Conservation (phyloP, 2,797 vertebrate genomes). For the Scolopax bukidnonensis region DNA sequence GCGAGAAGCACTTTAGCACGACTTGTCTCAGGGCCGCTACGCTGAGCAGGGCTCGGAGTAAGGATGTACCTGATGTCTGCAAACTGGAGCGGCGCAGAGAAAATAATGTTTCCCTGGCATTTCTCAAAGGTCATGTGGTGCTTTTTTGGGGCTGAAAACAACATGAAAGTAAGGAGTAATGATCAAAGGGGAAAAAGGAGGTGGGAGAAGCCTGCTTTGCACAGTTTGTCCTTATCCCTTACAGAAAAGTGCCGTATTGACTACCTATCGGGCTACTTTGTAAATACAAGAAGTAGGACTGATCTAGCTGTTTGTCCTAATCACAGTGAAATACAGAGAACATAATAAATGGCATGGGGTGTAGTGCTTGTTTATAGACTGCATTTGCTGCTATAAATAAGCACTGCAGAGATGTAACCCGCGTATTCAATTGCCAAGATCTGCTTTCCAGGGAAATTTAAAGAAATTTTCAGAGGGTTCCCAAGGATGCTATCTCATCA, state of each 20-base stretch:
- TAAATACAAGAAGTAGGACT: conserved; percentile 55
- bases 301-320: conserved; percentile 64
- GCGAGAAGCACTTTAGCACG: background rate
- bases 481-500: background rate
- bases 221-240: conserved; percentile 12
- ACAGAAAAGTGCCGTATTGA: background rate
- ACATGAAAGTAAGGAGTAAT: conserved; percentile 9
- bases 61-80: background rate
- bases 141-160: conserved; percentile 30
- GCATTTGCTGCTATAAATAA: background rate
- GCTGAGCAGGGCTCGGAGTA: background rate
- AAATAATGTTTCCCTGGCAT: conserved; percentile 51
- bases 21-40: background rate
- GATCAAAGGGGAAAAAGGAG: conserved; percentile 28
- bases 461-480: background rate
- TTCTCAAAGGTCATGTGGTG: conserved; percentile 55
- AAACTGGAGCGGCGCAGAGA: background rate
- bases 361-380: background rate
- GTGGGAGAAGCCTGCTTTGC: background rate
- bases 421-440: background rate
- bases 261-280: conserved; percentile 3
- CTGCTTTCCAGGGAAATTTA: background rate
- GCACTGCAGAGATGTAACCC: background rate
- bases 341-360: background rate
- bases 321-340: conserved; percentile 52